Base-by-base conservation (phyloP, 1,140 invertebrate species). In the Pissodes strobi region DNA sequence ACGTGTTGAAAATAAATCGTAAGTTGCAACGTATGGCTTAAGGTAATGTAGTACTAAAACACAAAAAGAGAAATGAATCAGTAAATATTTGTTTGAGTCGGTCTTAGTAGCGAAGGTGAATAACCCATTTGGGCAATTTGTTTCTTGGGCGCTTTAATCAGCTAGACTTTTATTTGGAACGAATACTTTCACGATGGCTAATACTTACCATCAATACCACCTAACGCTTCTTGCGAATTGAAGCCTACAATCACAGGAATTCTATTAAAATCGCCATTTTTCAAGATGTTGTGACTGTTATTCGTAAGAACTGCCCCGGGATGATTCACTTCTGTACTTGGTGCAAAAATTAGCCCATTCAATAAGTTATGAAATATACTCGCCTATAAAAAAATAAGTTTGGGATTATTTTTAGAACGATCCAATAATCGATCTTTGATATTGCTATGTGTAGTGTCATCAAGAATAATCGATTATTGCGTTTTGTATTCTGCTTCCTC, bases 211-310 rank as follows among this genome's bases (percentile, higher is more conserved):
- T 58, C 22, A 17, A 63, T 12, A 46, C 27, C 37, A 2, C 9
- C 17, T 13, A 45, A 1, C 6, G 64, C 56, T 60, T 74, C 73
- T 21, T 73, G 51, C 9, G 72, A 74, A 59, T 69, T 76, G 19
- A 67, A 64, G 10, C 74, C 74, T 13, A 76, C 55, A 12, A 76
- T 64, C 6, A 67, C 55, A 12, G 74, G 70, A 22, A 76, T 62
- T 34, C 68, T 57, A 49, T 68, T 63, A 57, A 74, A 72, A 19
- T 70, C 53, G 23, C 73, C 73, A 13, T 65, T 52, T 39, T 27
- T 48, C 22, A 76, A 41, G 23, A 69, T 21, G 53, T 69, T 64
- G 38, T 76, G 68, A 46, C 67, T 71, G 13, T 71, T 60, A 23
- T 65, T 67, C 0, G 59, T 64, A 25, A 76, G 46, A 23, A 73